Evolutionary conservation across 2,113 vertebrate species (phyloP).

Genomic region (Prionailurus bengalensis): DNA sequence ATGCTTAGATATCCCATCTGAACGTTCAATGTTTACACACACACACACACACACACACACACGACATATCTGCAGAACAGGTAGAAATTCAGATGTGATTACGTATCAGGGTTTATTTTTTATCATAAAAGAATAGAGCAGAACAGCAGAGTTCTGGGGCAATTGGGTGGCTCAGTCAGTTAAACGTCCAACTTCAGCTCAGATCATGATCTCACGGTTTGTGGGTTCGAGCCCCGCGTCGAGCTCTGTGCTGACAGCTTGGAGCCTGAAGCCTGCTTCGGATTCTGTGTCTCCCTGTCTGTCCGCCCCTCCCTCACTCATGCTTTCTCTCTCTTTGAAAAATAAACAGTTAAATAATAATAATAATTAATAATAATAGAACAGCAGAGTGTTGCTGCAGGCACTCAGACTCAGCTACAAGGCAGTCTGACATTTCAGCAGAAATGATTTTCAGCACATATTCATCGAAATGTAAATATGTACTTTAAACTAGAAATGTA

Average conservation of each 20-base stretch:
- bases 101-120: neutral
- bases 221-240: too few species aligned
- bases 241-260: too few species aligned
- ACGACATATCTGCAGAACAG: neutral
- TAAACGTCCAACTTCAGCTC: too few species aligned
- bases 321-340: too few species aligned
- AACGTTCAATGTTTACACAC: neutral
- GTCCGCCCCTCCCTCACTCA: too few species aligned
- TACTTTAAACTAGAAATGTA: neutral
- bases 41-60: neutral
- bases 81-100: neutral
- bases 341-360: too few species aligned
- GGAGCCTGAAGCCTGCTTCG: too few species aligned
- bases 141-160: neutral
- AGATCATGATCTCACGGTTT: too few species aligned
- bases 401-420: neutral
- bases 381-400: neutral
- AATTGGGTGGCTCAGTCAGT: too few species aligned
- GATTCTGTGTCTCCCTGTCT: too few species aligned
- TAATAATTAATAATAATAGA: neutral
- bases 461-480: neutral
- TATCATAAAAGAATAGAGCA: neutral
- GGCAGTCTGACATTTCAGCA: neutral
- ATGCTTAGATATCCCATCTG: neutral
- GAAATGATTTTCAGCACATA: neutral